A percentile compares a stretch with the other conserved stretches of the same genome.
Evolutionary conservation across 2,797 vertebrate species (phyloP).

Genomic region (Luscinia luscinia): DNA sequence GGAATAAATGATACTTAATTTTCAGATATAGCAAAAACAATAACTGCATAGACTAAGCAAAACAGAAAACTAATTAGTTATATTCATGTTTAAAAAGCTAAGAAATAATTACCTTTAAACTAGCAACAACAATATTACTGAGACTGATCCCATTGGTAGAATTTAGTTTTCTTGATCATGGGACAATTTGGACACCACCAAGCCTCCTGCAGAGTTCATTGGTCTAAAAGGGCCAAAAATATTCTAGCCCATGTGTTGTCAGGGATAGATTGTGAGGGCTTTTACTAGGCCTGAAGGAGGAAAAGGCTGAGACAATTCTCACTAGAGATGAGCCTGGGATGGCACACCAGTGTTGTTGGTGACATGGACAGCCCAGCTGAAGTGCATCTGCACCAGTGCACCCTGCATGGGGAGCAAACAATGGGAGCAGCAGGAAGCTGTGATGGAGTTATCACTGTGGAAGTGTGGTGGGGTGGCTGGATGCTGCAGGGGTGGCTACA

Average conservation of each 20-base stretch:
- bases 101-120: neutral
- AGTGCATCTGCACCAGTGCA: too few relatives aligned
- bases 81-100: neutral
- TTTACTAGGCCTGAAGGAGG: neutral
- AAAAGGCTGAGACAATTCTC: neutral
- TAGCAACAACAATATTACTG: neutral
- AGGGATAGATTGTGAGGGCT: neutral
- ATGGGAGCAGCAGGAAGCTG: too few relatives aligned
- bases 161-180: neutral
- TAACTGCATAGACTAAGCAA: neutral
- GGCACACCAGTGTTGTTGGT: fast-evolving
- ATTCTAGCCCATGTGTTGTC: neutral
- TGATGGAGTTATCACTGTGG: too few relatives aligned
- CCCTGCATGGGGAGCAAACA: neutral
- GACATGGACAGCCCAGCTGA: neutral
- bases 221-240: fast-evolving
- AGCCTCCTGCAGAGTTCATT: neutral
- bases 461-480: too few relatives aligned
- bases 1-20: neutral
- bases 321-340: neutral
- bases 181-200: neutral
- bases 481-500: too few relatives aligned
- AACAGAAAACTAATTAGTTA: neutral
- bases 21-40: neutral
- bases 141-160: neutral